Evolutionary conservation across 2,113 vertebrate species (phyloP).

Genomic region (Oryzias woworae): DNA sequence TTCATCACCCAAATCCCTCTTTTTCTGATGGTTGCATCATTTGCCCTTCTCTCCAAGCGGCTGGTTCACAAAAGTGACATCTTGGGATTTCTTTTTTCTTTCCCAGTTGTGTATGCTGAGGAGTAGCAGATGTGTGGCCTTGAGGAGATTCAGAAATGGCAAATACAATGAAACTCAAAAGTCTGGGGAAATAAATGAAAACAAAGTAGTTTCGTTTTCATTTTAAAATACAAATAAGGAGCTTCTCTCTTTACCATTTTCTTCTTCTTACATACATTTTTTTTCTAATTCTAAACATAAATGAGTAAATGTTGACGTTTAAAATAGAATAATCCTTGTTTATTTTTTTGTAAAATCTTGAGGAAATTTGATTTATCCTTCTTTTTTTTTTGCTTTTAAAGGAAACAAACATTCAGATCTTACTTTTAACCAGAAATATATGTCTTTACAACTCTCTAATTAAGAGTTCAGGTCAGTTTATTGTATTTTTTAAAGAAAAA

Average conservation of each 20-base stretch:
- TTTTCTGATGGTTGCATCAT: conserved; percentile 64
- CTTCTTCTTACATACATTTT: too few species aligned
- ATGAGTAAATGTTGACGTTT: neutral
- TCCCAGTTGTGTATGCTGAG: conserved; percentile 44
- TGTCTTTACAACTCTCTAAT: neutral
- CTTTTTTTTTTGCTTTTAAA: too few species aligned
- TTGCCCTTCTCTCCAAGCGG: conserved; percentile 44
- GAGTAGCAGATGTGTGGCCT: conserved; percentile 70
- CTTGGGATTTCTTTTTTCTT: conserved; percentile 39
- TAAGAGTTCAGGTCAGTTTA: conserved; percentile 13
- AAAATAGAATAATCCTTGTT: neutral
- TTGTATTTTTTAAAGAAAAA: conserved; percentile 23
- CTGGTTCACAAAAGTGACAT: conserved; percentile 72
- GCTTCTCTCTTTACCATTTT: neutral
- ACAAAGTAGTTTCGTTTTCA: conserved; percentile 15
- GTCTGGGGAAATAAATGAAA: conserved; percentile 28
- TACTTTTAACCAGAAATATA: too few species aligned
- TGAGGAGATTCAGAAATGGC: conserved; percentile 68
- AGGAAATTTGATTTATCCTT: too few species aligned
- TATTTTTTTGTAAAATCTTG: neutral
- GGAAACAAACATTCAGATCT: too few species aligned
- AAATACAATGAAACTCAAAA: conserved; percentile 73
- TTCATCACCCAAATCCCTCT: conserved; percentile 53
- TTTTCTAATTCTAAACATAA: too few species aligned
- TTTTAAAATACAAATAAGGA: conserved; percentile 13